Evolutionary conservation across 1,140 invertebrate genomes (phyloP).

Genomic region (Procambarus clarkii): DNA sequence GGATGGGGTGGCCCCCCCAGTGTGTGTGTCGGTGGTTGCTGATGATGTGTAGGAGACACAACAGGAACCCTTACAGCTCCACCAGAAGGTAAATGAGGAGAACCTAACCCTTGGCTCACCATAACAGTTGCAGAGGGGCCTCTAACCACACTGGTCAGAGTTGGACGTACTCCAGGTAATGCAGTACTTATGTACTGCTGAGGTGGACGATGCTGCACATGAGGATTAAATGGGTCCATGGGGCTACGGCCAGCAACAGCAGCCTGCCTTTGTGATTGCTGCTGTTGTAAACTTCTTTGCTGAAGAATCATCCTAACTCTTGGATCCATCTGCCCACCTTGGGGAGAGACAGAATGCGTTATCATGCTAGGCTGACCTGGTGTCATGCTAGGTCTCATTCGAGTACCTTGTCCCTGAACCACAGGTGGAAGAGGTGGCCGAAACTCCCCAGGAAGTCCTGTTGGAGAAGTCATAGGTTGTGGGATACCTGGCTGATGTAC

Average conservation of each 20-base stretch:
- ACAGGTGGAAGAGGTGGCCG: conserved; percentile 51
- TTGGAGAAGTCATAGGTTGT: conserved; percentile 46
- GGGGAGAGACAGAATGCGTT: conserved; percentile 34
- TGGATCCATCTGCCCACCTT: conserved; percentile 38
- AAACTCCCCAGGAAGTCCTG: conserved; percentile 51
- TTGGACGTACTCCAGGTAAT: conserved; percentile 48
- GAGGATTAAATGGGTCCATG: conserved; percentile 44
- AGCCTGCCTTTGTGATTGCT: conserved; percentile 30
- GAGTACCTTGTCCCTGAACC: conserved; percentile 17
- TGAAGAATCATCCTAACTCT: conserved; percentile 55
- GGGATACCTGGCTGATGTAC: conserved; percentile 8
- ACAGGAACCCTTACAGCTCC: conserved; percentile 49
- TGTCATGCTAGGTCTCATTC: conserved; percentile 53
- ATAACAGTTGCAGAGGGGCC: conserved; percentile 49
- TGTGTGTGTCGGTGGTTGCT: conserved; percentile 27
- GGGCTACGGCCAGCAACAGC: conserved; percentile 35
- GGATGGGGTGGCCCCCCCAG: conserved; percentile 32
- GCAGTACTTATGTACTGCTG: conserved; percentile 51
- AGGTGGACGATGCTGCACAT: conserved; percentile 42
- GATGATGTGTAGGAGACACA: conserved; percentile 53
- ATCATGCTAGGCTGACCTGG: conserved; percentile 43
- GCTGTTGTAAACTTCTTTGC: conserved; percentile 34
- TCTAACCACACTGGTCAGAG: conserved; percentile 46
- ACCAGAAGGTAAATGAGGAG: conserved; percentile 34
- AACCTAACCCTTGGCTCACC: conserved; percentile 55